phyloP scores from a whole-genome alignment of 1,140 invertebrate genomes.

The Drosophila fuyamai region DNA sequence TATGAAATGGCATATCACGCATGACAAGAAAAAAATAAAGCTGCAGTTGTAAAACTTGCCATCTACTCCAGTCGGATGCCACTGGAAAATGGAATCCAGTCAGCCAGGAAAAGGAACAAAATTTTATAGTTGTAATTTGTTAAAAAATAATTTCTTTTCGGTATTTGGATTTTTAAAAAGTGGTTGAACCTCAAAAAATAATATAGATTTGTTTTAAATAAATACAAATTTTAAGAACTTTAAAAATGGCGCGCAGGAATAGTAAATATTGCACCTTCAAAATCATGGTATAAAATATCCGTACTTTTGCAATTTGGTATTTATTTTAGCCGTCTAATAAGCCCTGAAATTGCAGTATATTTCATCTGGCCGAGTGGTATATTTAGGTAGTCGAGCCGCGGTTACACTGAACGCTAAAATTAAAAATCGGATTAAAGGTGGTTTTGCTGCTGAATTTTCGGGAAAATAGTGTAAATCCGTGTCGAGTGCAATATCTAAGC shows the following conservation, averaged over 20 bases:
- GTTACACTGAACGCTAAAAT: constrained; percentile 9
- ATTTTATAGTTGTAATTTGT: constrained; percentile 22
- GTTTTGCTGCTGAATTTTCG: constrained; percentile 7
- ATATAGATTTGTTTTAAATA: too few species aligned
- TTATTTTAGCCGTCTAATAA: too few species aligned
- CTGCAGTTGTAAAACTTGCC: background rate
- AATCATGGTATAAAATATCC: background rate
- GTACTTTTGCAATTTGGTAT: background rate
- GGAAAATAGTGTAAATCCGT: constrained; percentile 3
- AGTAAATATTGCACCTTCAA: too few species aligned
- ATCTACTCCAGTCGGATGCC: constrained; percentile 47
- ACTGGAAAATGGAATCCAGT: constrained; percentile 25
- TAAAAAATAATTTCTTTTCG: background rate
- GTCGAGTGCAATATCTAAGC: background rate
- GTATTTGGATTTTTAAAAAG: background rate
- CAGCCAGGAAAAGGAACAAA: constrained; percentile 37
- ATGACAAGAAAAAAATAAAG: constrained; percentile 3
- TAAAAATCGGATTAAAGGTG: constrained; percentile 18
- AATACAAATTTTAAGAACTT: background rate
- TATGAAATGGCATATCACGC: constrained; percentile 33
- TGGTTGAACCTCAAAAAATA: too few species aligned
- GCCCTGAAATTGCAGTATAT: background rate
- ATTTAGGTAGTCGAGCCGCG: background rate
- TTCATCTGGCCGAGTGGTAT: background rate
- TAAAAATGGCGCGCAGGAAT: background rate